Percentiles rank a stretch among this genome's conserved stretches.
Conservation (phyloP, 2,113 vertebrate species). For the Mirza zaza region DNA sequence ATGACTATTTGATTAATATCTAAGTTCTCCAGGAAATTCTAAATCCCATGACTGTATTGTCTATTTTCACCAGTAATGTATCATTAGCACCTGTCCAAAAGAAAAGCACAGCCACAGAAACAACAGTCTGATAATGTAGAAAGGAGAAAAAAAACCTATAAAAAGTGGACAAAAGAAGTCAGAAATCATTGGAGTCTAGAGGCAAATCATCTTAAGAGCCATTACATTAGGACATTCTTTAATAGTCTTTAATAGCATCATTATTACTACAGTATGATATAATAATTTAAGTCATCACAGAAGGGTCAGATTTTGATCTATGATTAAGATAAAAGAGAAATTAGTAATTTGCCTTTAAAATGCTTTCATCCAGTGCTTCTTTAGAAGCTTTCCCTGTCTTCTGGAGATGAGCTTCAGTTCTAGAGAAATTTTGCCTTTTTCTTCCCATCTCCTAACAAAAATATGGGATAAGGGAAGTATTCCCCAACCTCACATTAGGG, state of each 20-base stretch:
- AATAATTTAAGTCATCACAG: slow-evolving; percentile 50
- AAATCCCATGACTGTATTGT: not conserved
- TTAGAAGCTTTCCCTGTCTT: slow-evolving; percentile 16
- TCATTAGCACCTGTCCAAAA: not conserved
- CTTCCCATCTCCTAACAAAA: not conserved
- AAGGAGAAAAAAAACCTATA: not conserved
- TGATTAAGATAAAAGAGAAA: slow-evolving; percentile 44
- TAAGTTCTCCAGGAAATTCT: not conserved
- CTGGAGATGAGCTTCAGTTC: not conserved
- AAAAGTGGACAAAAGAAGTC: slow-evolving; percentile 25
- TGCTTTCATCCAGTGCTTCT: slow-evolving; percentile 15
- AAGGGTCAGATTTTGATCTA: slow-evolving; percentile 38
- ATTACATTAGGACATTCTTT: slow-evolving; percentile 42
- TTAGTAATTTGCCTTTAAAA: slow-evolving; percentile 52
- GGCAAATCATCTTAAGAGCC: slow-evolving; percentile 49
- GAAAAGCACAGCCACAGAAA: not conserved
- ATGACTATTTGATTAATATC: not conserved
- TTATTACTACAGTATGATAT: slow-evolving; percentile 44
- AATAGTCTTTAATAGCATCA: slow-evolving; percentile 50
- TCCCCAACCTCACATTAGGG: slow-evolving; percentile 33
- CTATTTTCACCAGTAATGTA: not conserved
- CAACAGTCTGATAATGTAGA: not conserved
- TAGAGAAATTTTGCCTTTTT: slow-evolving; percentile 33
- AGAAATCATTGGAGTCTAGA: slow-evolving; percentile 45
- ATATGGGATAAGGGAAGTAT: not conserved